Evolutionary conservation across 2,888 invertebrate species (phyloP), one percentile per base, ranked within the genome.

Genomic region (Rhabditoides inermis): DNA sequence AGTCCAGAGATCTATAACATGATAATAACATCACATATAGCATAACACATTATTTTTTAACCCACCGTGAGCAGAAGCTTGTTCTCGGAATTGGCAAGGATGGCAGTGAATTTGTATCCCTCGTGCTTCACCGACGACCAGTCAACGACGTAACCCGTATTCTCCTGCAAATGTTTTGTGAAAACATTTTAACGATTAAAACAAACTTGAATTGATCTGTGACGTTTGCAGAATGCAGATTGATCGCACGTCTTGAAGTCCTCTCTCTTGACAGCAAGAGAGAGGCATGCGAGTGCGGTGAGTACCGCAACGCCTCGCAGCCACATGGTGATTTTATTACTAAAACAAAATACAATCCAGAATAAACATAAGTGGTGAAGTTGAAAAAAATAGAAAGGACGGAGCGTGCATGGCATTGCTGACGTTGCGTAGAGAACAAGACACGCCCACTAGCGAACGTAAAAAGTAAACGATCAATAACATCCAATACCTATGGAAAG

Each of bases 191-290:
- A 15, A 28, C n/a, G 28, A 10, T 50, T 45, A 41, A 47, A 39
- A 20, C 59, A 53, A 25, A 63, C 67, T 45, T 51, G 46, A n/a
- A 67, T 56, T 26, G 60, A 51, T 36, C 65, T 47, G 48, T 62
- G 65, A 23, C 60, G 50, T 56, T 72, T 75, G 64, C 74, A 74
- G 51, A 73, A 74, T 25, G 61, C 65, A 6, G 70, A 61, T 52
- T 74, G 74, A 7, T 73, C 72, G 49, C 74, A 74, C 0, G 72
- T 73, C 51, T 74, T 74, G 57, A 73, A 74, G 30, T 75, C 75
- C 6, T 63, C 56, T 41, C 69, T 46, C 30, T 72, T 75, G 22
- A 72, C 71, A 7, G 65, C 61, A 10, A 37, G 36, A 27, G 39
- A 25, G 20, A 45, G n/a, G 30, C 23, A 35, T 7, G 55, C 45